These are phyloP conservation scores for Plecotus auritus DNA, from an alignment of 2,113 vertebrate genomes.

Conservation along the genomic window DNA sequence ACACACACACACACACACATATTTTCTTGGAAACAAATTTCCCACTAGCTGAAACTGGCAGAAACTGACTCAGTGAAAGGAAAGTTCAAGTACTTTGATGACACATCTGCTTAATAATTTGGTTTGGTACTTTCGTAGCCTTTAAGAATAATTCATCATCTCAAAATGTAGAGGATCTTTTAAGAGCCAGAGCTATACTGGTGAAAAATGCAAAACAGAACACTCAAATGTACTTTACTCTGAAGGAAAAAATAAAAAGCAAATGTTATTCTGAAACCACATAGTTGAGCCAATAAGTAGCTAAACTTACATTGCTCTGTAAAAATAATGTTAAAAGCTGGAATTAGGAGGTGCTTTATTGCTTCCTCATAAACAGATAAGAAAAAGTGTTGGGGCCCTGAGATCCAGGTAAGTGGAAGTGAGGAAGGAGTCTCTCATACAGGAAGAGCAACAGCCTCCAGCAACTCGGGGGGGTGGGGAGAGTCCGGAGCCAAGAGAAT, in stretches of 20 bases:
- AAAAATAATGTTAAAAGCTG: neutral
- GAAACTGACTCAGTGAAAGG: neutral
- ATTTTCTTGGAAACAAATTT: neutral
- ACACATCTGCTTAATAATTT: neutral
- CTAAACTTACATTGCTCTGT: neutral
- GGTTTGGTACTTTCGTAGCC: neutral
- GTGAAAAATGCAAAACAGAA: neutral
- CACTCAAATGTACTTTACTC: neutral
- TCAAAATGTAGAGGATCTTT: neutral
- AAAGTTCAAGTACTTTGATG: neutral
- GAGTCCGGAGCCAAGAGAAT: neutral
- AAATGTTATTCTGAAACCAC: neutral
- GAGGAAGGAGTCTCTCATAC: neutral
- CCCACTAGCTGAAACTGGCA: neutral
- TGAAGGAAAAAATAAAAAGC: neutral
- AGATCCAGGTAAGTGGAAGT: neutral
- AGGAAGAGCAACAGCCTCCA: neutral
- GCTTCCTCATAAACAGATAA: neutral
- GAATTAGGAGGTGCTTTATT: neutral
- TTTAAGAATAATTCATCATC: neutral
- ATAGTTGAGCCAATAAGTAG: neutral
- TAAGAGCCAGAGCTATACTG: neutral
- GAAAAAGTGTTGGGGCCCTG: neutral
- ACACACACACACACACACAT: neutral
- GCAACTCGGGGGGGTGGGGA: neutral